These are phyloP conservation scores for Burhinus oedicnemus DNA, from an alignment of 2,113 vertebrate species.

Conservation along the genomic window DNA sequence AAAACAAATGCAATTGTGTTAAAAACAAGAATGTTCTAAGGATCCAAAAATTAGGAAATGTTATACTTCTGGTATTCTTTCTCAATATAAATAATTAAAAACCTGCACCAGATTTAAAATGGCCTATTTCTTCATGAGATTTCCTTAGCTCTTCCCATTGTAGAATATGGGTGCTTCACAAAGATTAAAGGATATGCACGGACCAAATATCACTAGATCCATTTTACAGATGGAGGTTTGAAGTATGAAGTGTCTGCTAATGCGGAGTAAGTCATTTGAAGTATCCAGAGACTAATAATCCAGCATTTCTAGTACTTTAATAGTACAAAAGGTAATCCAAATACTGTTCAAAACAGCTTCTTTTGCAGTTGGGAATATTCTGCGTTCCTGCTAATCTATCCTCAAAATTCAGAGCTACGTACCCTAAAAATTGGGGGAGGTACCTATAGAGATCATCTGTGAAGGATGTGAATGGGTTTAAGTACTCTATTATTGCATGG, in stretches of 20 bases:
- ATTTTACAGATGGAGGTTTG: background rate
- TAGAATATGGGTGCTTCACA: background rate
- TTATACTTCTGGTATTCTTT: background rate
- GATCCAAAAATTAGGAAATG: background rate
- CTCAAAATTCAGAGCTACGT: background rate
- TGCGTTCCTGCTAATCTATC: background rate
- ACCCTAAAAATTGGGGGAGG: background rate
- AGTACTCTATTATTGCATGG: rapidly evolving
- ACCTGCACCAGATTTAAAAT: background rate
- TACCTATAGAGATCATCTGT: background rate
- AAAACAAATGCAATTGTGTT: background rate
- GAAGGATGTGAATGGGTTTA: background rate
- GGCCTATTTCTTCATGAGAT: background rate
- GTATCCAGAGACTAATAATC: background rate
- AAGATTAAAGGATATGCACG: background rate
- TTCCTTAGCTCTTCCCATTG: background rate
- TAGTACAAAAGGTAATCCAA: background rate
- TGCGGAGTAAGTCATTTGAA: background rate
- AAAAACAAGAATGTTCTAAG: background rate
- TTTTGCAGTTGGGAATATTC: background rate
- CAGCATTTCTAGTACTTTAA: background rate
- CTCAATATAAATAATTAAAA: background rate
- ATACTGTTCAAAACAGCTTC: background rate
- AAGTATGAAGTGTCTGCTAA: background rate
- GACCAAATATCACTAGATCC: background rate